Conservation (phyloP, 2,888 invertebrate genomes). For the Drosophila mercatorum region DNA sequence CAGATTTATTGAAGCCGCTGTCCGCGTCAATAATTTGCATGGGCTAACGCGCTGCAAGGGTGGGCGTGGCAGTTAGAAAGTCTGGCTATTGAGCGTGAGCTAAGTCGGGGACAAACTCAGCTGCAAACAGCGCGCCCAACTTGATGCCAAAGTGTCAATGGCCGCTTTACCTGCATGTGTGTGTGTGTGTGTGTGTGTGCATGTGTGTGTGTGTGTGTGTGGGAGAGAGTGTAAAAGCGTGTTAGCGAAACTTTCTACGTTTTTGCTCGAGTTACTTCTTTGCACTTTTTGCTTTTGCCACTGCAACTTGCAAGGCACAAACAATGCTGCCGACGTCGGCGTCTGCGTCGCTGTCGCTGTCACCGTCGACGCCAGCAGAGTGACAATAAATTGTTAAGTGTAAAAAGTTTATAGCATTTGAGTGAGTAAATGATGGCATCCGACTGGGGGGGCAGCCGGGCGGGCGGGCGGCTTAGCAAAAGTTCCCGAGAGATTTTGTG, state of each 20-base stretch:
- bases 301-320: conserved; percentile 46
- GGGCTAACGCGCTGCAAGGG: conserved; percentile 48
- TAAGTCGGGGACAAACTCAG: conserved; percentile 44
- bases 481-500: conserved; percentile 61
- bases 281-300: conserved; percentile 40
- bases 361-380: conserved; percentile 48
- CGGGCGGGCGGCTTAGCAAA: conserved; percentile 45
- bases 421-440: conserved; percentile 74
- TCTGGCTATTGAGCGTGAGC: neutral
- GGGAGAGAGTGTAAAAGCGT: conserved; percentile 68
- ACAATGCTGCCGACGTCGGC: conserved; percentile 27
- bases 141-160: conserved; percentile 66
- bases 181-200: conserved; percentile 2
- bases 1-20: conserved; percentile 72
- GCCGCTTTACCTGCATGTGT: conserved; percentile 59
- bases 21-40: conserved; percentile 78
- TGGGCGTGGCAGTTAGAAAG: neutral
- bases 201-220: conserved; percentile 13
- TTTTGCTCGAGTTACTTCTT: conserved; percentile 63
- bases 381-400: conserved; percentile 79
- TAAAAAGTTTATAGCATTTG: conserved; percentile 76
- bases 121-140: conserved; percentile 52
- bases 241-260: conserved; percentile 73
- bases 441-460: conserved; percentile 22
- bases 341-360: neutral